These are phyloP conservation scores for Homarus gammarus DNA, from an alignment of 2,888 invertebrate species.

Conservation along the genomic window DNA sequence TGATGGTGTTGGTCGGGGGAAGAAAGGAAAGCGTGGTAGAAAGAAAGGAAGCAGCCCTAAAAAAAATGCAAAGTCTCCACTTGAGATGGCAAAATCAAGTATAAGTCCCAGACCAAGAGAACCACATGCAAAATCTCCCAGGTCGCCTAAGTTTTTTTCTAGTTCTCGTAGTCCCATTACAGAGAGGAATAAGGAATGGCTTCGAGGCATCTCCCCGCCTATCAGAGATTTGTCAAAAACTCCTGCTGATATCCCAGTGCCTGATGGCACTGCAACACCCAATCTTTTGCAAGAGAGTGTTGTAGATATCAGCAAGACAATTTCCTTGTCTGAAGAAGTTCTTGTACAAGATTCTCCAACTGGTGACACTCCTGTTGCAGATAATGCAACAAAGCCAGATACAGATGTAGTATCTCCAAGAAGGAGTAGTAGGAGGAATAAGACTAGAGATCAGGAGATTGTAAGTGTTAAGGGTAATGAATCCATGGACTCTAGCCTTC, in stretches of 20 bases:
- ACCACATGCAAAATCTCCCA: conserved; percentile 49
- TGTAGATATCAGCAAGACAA: not conserved
- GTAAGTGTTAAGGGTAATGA: conserved; percentile 17
- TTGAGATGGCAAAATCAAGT: conserved; percentile 52
- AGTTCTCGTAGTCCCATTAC: conserved; percentile 56
- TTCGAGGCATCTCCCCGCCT: conserved; percentile 39
- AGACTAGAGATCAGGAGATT: conserved; percentile 20
- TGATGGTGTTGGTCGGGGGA: conserved; percentile 54
- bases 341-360: conserved; percentile 40
- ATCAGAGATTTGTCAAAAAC: conserved; percentile 21
- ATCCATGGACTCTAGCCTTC: conserved; percentile 26
- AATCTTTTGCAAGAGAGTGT: not conserved
- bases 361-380: conserved; percentile 9
- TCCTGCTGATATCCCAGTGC: not conserved
- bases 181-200: conserved; percentile 56
- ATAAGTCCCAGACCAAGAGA: conserved; percentile 67
- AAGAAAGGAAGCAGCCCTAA: conserved; percentile 61
- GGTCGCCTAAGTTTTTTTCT: conserved; percentile 71
- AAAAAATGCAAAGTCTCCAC: conserved; percentile 62
- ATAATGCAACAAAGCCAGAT: conserved; percentile 1
- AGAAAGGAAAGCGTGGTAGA: conserved; percentile 58
- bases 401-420: conserved; percentile 39
- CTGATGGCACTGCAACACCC: not conserved
- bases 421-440: conserved; percentile 48
- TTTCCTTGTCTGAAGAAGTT: not conserved